phyloP scores from a whole-genome alignment of 1,140 invertebrate genomes.

The Pogonomyrmex californicus region DNA sequence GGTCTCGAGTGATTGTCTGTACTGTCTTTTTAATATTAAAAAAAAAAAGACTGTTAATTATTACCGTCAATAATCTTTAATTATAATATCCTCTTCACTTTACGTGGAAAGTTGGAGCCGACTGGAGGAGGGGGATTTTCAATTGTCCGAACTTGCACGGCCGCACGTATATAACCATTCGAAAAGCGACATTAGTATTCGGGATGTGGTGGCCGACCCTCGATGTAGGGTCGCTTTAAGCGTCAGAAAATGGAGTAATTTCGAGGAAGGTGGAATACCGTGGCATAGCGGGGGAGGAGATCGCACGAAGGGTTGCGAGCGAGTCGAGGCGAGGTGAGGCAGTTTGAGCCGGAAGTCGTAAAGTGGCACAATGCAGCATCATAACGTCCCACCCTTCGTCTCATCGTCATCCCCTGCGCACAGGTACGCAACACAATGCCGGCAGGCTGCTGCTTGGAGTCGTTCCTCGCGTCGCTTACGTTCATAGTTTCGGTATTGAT shows the following conservation, averaged over 20 bases:
- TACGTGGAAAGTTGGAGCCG: neutral
- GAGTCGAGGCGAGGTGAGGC: constrained; percentile 47
- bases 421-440: constrained; percentile 33
- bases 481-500: constrained; percentile 62
- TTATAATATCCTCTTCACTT: neutral
- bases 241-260: constrained; percentile 64
- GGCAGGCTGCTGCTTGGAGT: constrained; percentile 52
- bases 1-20: neutral
- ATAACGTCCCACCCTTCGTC: constrained; percentile 61
- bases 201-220: neutral
- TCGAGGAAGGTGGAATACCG: constrained; percentile 27
- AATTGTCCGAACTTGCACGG: neutral
- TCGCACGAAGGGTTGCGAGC: constrained; percentile 39
- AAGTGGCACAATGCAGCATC: constrained; percentile 74
- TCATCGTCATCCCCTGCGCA: constrained; percentile 28
- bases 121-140: neutral
- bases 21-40: neutral
- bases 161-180: neutral
- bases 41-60: no score
- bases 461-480: constrained; percentile 39
- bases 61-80: neutral
- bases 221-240: constrained; percentile 39
- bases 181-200: constrained; percentile 40
- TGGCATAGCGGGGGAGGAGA: neutral
- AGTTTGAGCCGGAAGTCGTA: constrained; percentile 71